Evolutionary conservation across 2,797 vertebrate species (phyloP).

Genomic region (Phalanger gymnotis): DNA sequence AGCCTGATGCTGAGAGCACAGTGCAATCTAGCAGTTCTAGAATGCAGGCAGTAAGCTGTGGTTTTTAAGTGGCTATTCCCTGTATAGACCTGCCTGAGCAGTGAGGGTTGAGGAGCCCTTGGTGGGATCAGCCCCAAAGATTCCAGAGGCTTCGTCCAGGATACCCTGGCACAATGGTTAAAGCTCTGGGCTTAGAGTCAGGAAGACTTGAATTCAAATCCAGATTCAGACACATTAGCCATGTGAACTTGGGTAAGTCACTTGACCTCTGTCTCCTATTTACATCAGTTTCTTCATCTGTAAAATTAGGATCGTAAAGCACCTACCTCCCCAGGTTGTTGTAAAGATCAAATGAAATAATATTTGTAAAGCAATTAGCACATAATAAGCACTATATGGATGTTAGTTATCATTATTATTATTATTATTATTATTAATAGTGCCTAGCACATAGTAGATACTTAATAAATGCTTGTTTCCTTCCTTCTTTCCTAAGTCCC

Average conservation of each 20-base stretch:
- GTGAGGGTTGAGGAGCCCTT: neutral
- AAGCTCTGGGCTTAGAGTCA: neutral
- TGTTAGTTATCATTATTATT: neutral
- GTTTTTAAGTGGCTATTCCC: neutral
- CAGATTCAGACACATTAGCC: neutral
- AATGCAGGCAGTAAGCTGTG: neutral
- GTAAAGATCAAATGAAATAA: neutral
- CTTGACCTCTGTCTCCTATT: neutral
- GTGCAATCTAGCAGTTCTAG: constrained; percentile 37
- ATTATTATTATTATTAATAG: no score
- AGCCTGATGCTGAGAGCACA: constrained; percentile 23
- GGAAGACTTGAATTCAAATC: neutral
- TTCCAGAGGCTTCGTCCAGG: neutral
- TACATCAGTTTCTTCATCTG: neutral
- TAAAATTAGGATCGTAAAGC: neutral
- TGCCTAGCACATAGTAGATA: neutral
- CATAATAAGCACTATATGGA: neutral
- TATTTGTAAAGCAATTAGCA: neutral
- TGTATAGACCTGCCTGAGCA: neutral
- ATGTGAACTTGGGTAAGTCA: neutral
- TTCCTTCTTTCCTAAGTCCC: neutral
- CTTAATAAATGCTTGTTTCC: neutral
- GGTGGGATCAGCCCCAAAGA: neutral
- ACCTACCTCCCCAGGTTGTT: neutral
- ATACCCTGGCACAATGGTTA: neutral